These are phyloP conservation scores for Cheirogaleus major DNA, from an alignment of 2,797 vertebrate species.

Conservation along the genomic window DNA sequence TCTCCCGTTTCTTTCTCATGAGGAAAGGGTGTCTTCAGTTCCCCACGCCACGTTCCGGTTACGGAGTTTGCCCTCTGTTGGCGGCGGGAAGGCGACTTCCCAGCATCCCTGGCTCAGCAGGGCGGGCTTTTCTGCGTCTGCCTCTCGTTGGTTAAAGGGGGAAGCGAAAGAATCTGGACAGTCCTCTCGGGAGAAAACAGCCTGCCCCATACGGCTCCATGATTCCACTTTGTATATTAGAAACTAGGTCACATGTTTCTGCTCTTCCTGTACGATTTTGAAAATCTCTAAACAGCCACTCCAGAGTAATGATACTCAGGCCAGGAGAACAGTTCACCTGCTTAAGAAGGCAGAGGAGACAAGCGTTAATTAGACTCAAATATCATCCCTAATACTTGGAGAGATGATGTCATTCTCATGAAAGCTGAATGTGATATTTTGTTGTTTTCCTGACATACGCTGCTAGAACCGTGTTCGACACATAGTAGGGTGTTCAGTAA, in stretches of 20 bases:
- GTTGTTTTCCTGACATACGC: not conserved
- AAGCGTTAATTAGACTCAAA: not conserved
- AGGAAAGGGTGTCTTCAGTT: not conserved
- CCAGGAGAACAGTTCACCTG: not conserved
- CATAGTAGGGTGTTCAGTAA: not conserved
- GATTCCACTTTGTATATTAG: not conserved
- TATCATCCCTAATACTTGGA: rapidly evolving
- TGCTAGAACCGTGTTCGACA: not conserved
- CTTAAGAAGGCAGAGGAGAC: not conserved
- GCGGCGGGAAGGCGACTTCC: not conserved
- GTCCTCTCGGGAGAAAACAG: not conserved
- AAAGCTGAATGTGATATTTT: too few relatives aligned
- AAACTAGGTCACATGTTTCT: not conserved
- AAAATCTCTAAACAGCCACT: not conserved
- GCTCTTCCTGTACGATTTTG: not conserved
- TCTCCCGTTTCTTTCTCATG: not conserved
- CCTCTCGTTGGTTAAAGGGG: too few relatives aligned
- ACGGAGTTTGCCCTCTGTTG: not conserved
- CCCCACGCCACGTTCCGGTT: not conserved
- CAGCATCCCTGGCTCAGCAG: too few relatives aligned
- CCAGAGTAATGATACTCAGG: not conserved
- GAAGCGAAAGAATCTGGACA: not conserved
- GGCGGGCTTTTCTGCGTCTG: too few relatives aligned
- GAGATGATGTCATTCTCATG: not conserved
- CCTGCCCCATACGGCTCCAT: not conserved